phyloP scores from a whole-genome alignment of 2,888 invertebrate genomes.

The Exocentrus adspersus region DNA sequence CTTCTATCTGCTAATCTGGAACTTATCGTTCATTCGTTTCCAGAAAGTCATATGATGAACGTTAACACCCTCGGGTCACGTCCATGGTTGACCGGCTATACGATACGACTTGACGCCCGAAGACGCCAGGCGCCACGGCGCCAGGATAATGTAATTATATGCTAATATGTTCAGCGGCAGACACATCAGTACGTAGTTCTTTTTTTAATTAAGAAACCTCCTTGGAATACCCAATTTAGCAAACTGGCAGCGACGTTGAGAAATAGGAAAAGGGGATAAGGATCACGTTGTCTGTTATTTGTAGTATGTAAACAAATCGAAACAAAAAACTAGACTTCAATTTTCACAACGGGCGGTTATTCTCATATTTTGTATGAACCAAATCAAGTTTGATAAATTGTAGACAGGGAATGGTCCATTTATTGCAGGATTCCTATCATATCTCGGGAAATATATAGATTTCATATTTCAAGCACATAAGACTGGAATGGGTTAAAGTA shows the following conservation, averaged over 20 bases:
- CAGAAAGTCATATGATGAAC: not conserved
- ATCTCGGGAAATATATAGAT: too few species aligned
- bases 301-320: too few species aligned
- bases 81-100: not conserved
- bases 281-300: too few species aligned
- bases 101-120: not conserved
- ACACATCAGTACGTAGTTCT: conserved; percentile 28
- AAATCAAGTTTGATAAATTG: too few species aligned
- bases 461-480: too few species aligned
- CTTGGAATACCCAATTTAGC: not conserved
- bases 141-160: conserved; percentile 26
- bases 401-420: too few species aligned
- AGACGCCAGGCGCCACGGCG: conserved; percentile 12
- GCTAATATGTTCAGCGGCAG: conserved; percentile 20
- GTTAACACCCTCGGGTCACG: not conserved
- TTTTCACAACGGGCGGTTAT: too few species aligned
- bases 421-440: too few species aligned
- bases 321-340: too few species aligned
- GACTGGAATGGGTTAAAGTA: too few species aligned
- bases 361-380: too few species aligned
- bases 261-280: not conserved
- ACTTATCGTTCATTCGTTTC: not conserved
- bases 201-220: conserved; percentile 33
- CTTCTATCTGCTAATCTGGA: not conserved
- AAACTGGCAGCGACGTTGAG: not conserved